These are phyloP conservation scores for Labia minor DNA, from an alignment of 2,888 invertebrate species.

Conservation along the genomic window DNA sequence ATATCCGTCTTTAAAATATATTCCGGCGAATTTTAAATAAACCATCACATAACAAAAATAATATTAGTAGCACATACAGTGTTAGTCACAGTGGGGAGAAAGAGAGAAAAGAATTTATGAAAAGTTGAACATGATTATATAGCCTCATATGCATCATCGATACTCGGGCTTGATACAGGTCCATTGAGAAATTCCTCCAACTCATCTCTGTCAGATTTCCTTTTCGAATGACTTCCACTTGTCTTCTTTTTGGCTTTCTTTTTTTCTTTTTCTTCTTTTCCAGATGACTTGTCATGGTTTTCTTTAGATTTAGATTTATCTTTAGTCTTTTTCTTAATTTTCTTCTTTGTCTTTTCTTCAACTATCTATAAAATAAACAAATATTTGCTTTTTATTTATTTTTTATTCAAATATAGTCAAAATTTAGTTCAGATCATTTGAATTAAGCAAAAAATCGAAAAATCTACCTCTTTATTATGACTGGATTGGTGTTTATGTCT, in stretches of 20 bases:
- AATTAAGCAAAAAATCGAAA: too few species aligned
- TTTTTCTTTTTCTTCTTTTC: constrained; percentile 41
- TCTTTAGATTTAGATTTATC: constrained; percentile 36
- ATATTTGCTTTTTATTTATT: too few species aligned
- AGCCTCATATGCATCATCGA: constrained; percentile 49
- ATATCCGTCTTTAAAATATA: too few species aligned
- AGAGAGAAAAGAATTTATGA: background rate
- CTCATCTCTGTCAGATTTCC: constrained; percentile 36
- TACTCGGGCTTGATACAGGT: constrained; percentile 39
- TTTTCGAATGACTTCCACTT: constrained; percentile 34
- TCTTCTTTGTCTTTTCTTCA: constrained; percentile 38
- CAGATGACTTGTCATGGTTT: constrained; percentile 32
- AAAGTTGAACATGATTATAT: constrained; percentile 37
- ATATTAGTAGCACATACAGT: too few species aligned
- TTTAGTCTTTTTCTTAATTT: constrained; percentile 38
- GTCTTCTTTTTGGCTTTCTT: constrained; percentile 34
- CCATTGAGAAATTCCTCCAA: constrained; percentile 53
- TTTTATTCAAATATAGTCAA: too few species aligned
- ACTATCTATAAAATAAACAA: constrained; percentile 34
- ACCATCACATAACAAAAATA: too few species aligned
- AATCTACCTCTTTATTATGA: constrained; percentile 13
- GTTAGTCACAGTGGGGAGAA: too few species aligned
- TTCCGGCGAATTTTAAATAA: too few species aligned
- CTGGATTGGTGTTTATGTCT: background rate
- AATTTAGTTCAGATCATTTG: too few species aligned